Conservation (phyloP, 2,113 vertebrate species). For the Ibidorhyncha struthersii region DNA sequence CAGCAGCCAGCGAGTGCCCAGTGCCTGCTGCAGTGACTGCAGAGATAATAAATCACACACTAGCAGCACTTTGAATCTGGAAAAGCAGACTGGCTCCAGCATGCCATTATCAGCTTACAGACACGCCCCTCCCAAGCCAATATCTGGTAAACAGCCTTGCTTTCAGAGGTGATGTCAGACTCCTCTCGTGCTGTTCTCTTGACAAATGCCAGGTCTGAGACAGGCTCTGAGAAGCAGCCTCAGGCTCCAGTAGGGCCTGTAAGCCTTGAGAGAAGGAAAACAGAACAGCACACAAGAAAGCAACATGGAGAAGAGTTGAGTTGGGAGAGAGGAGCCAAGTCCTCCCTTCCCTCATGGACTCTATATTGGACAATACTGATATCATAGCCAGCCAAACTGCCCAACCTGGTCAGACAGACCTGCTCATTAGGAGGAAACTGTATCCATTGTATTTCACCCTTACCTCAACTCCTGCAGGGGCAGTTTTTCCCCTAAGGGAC, state of each 20-base stretch:
- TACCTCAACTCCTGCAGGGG: background rate
- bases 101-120: background rate
- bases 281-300: background rate
- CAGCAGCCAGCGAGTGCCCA: background rate
- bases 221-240: background rate
- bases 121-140: background rate
- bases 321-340: background rate
- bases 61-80: background rate
- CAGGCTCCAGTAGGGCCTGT: background rate
- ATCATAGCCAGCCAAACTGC: background rate
- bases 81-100: background rate
- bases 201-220: background rate
- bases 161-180: slow-evolving; percentile 23
- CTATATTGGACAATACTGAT: background rate
- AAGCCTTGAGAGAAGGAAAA: background rate
- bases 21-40: slow-evolving; percentile 35
- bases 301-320: background rate
- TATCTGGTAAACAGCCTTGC: slow-evolving; percentile 9
- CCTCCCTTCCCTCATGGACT: background rate
- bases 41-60: slow-evolving; percentile 45
- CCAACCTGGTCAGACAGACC: background rate
- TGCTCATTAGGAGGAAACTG: background rate
- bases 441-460: background rate
- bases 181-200: background rate
- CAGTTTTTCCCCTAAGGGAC: background rate